Evolutionary conservation across 2,888 invertebrate genomes (phyloP), one percentile per base, ranked within the genome.

Genomic region (Pterobdella sp.): DNA sequence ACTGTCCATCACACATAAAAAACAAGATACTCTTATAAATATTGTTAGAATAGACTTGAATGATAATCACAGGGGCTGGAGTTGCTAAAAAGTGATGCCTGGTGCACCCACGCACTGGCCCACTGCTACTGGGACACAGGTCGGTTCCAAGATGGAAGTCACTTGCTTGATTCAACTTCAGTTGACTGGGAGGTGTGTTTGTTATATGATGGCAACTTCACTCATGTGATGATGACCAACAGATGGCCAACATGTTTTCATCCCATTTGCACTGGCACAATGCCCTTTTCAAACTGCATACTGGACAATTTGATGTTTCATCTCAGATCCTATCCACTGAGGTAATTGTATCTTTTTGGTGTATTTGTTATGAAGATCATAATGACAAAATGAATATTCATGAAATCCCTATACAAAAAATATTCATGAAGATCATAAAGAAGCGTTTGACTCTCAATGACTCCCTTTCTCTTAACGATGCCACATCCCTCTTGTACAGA

Each of bases 261-360:
- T 18, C n/a, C 26, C 60, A 56, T 26, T 22, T 56, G n/a, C 60
- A 56, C n/a, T 56, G 60, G 60, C 60, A 56, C n/a, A 56, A 56
- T 22, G 60, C 60, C 3, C 10, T 56, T 3, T 14, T 56, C 10
- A 56, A 56, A 26, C 4, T 56, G n/a, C 60, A 56, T 3, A 7
- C n/a, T 4, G n/a, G n/a, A 18, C n/a, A 56, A 4, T 56, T 3
- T 22, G 60, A 56, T 4, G 60, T 26, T 4, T 22, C 60, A 4
- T 3, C 26, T 22, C 4, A 56, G 4, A 56, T 56, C n/a, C 60
- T 56, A 3, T 56, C n/a, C n/a, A 22, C 4, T 3, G n/a, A 56
- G 60, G 60, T 56, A 18, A 26, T 22, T 56, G 60, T 4, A 3
- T 18, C 3, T 56, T 4, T 4, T 4, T 56, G n/a, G 60, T n/a